Conservation (phyloP, 2,888 invertebrate genomes). For the Torymus texanus region DNA sequence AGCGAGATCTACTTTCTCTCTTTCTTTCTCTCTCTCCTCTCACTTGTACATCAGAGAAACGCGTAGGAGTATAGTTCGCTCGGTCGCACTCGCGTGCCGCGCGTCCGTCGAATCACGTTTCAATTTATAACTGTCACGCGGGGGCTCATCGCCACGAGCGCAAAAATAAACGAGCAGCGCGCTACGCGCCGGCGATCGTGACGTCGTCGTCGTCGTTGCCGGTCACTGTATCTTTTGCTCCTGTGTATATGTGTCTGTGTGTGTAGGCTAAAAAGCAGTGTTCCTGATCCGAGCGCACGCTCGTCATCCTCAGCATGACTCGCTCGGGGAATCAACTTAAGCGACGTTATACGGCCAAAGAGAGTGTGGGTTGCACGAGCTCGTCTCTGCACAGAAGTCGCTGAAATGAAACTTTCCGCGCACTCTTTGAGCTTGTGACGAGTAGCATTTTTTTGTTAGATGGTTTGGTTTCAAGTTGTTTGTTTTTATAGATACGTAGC, state of each 20-base stretch:
- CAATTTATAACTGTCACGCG: constrained; percentile 68
- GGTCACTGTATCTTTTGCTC: constrained; percentile 14
- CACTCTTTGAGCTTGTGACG: no score
- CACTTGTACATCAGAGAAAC: background rate
- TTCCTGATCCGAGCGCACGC: background rate
- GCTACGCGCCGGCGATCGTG: constrained; percentile 38
- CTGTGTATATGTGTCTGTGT: background rate
- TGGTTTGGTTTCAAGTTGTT: no score
- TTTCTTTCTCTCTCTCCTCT: background rate
- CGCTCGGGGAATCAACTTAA: constrained; percentile 6
- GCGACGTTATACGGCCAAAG: constrained; percentile 19
- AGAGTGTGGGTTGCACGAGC: background rate
- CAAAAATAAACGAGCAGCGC: constrained; percentile 53
- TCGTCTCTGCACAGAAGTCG: no score
- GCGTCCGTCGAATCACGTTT: constrained; percentile 63
- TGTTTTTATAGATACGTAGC: no score
- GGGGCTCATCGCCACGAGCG: constrained; percentile 33
- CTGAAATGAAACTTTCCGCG: no score
- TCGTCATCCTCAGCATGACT: constrained; percentile 6
- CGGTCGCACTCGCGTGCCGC: constrained; percentile 50
- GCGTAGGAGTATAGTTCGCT: background rate
- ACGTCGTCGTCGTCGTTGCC: constrained; percentile 13
- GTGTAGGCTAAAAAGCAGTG: background rate
- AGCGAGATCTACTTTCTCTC: no score
- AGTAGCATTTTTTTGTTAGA: no score